These are phyloP conservation scores for Aethina tumida DNA, from an alignment of 1,140 invertebrate genomes.

Conservation along the genomic window DNA sequence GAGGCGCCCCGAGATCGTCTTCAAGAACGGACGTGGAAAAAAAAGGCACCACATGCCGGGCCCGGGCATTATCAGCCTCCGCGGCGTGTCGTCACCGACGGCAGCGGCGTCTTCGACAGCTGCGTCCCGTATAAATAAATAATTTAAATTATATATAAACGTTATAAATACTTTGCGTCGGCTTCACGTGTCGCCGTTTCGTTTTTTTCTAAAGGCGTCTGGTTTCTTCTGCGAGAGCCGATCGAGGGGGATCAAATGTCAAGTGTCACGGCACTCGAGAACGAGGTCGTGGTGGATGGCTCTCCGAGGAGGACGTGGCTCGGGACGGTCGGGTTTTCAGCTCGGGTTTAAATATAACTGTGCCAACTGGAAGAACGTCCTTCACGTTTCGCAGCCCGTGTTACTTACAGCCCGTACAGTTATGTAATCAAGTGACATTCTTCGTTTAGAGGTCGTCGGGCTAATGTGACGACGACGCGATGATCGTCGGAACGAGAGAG, in stretches of 20 bases:
- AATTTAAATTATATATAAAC: too few species aligned
- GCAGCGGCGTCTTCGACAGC: too few species aligned
- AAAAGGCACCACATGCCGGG: slow-evolving; percentile 4
- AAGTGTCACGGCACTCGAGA: neutral
- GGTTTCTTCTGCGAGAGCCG: neutral
- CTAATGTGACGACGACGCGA: slow-evolving; percentile 13
- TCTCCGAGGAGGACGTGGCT: slow-evolving; percentile 5
- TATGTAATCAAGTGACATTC: slow-evolving; percentile 27
- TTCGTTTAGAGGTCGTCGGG: slow-evolving; percentile 23
- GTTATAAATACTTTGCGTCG: neutral
- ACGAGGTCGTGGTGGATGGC: slow-evolving; percentile 6
- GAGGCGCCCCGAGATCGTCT: slow-evolving; percentile 10
- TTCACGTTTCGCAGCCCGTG: slow-evolving; percentile 16
- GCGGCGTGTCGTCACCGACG: too few species aligned
- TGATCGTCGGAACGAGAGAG: slow-evolving; percentile 4
- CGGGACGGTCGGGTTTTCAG: slow-evolving; percentile 6
- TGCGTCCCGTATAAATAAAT: too few species aligned
- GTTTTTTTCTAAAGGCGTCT: neutral
- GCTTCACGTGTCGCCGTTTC: neutral
- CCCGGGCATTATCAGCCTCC: too few species aligned
- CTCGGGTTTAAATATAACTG: slow-evolving; percentile 9
- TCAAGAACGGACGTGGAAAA: slow-evolving; percentile 11
- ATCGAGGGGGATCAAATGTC: neutral
- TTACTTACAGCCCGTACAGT: slow-evolving; percentile 14
- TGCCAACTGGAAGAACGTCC: slow-evolving; percentile 21